Evolutionary conservation across 2,113 vertebrate genomes (phyloP).

Genomic region (Campylomormyrus tamandua): DNA sequence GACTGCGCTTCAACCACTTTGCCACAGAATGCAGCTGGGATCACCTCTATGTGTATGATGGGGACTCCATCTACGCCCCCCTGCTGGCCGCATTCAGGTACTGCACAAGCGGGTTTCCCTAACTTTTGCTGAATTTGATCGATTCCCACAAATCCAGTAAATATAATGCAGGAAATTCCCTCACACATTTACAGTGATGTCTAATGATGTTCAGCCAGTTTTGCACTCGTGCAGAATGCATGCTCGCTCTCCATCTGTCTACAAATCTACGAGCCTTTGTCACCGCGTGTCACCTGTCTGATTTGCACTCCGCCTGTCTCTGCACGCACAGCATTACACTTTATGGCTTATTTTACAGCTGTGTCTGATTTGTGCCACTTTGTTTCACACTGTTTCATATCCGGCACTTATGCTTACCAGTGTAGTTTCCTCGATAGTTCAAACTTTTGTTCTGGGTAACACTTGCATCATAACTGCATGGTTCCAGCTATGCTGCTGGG

Average conservation of each 20-base stretch:
- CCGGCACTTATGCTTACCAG: background rate
- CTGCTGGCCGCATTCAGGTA: slow-evolving; percentile 94
- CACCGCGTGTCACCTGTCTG: background rate
- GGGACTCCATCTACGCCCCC: slow-evolving; percentile 93
- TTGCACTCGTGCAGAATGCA: background rate
- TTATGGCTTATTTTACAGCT: background rate
- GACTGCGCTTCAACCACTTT: slow-evolving; percentile 92
- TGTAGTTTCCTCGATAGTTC: background rate
- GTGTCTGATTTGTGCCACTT: background rate
- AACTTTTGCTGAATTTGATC: background rate
- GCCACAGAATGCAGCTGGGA: slow-evolving; percentile 99
- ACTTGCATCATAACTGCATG: background rate
- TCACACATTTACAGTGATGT: background rate
- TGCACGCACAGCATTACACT: background rate
- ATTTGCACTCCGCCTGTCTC: background rate
- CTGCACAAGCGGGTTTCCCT: background rate
- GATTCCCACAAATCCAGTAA: background rate
- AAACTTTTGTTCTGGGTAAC: background rate
- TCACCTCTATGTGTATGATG: slow-evolving; percentile 93
- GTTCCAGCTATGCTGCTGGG: background rate
- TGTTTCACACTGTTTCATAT: background rate
- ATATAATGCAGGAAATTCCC: background rate
- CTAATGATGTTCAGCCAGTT: background rate
- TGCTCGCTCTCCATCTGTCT: background rate
- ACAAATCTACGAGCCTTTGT: background rate